A percentile compares a stretch with the other conserved stretches of the same genome.
Conservation (phyloP, 1,140 invertebrate species). For the Luehdorfia chinensis region DNA sequence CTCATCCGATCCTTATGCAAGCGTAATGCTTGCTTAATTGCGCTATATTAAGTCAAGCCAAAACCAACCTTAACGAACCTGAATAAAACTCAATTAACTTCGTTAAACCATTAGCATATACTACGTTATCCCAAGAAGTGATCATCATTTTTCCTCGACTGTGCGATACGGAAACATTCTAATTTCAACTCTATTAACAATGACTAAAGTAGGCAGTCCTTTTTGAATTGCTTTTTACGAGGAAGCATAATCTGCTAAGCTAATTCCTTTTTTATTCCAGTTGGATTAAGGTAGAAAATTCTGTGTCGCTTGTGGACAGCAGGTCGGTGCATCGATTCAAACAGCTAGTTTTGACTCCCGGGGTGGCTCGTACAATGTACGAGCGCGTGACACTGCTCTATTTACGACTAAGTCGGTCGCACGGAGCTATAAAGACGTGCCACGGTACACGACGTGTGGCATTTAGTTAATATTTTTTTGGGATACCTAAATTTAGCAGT, state of each 20-base stretch:
- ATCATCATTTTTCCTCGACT: constrained; percentile 7
- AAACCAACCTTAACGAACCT: constrained; percentile 25
- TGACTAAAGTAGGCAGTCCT: neutral
- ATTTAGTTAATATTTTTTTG: neutral
- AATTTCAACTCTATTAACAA: neutral
- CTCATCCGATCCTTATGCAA: constrained; percentile 38
- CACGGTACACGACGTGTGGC: constrained; percentile 27
- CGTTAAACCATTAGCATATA: neutral
- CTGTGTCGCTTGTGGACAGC: constrained; percentile 8
- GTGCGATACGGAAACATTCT: no score
- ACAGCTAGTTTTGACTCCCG: constrained; percentile 60
- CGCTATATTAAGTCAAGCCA: constrained; percentile 26
- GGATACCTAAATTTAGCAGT: no score
- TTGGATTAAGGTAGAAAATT: constrained; percentile 21
- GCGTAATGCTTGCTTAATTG: constrained; percentile 42
- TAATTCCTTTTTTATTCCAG: no score
- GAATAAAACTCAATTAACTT: constrained; percentile 10
- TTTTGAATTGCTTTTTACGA: neutral
- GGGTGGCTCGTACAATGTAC: constrained; percentile 67
- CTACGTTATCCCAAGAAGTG: neutral
- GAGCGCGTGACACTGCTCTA: constrained; percentile 66
- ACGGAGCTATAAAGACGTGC: constrained; percentile 37
- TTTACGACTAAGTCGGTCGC: constrained; percentile 53
- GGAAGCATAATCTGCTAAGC: neutral
- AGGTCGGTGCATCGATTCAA: constrained; percentile 39